Conservation (phyloP, 1,140 invertebrate genomes). For the Pogonognathellus flavescens region DNA sequence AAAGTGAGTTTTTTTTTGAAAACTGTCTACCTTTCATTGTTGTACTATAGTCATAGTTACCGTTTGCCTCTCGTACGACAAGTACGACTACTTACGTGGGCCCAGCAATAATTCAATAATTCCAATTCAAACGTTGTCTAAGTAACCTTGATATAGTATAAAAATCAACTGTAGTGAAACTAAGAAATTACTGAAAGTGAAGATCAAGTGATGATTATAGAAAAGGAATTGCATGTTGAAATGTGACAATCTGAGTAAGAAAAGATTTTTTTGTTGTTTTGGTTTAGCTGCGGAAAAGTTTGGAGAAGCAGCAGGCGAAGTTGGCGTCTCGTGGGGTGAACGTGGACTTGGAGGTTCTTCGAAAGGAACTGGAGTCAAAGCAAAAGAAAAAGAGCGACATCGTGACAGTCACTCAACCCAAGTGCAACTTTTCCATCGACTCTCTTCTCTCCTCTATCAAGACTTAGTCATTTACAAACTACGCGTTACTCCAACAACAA, state of each 20-base stretch:
- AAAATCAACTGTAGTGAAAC: too few relatives aligned
- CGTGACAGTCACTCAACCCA: conserved; percentile 71
- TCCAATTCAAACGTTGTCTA: not conserved
- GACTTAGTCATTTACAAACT: conserved; percentile 28
- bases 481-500: too few relatives aligned
- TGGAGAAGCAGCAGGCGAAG: conserved; percentile 92
- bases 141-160: too few relatives aligned
- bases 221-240: not conserved
- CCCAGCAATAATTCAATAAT: not conserved
- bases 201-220: not conserved
- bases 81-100: too few relatives aligned
- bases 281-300: conserved; percentile 85
- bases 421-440: conserved; percentile 45
- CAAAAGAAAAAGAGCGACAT: conserved; percentile 65
- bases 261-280: not conserved
- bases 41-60: too few relatives aligned
- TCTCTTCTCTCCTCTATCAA: conserved; percentile 46
- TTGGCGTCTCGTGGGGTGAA: conserved; percentile 89
- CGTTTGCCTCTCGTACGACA: too few relatives aligned
- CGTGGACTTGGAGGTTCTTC: conserved; percentile 86
- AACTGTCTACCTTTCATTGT: too few relatives aligned
- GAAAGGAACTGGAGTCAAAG: conserved; percentile 79
- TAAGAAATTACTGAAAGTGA: too few relatives aligned
- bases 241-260: too few relatives aligned
- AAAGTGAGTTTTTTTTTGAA: too few relatives aligned